These are phyloP conservation scores for Ammodramus savannarum DNA, from an alignment of 2,113 vertebrate species.

Conservation along the genomic window DNA sequence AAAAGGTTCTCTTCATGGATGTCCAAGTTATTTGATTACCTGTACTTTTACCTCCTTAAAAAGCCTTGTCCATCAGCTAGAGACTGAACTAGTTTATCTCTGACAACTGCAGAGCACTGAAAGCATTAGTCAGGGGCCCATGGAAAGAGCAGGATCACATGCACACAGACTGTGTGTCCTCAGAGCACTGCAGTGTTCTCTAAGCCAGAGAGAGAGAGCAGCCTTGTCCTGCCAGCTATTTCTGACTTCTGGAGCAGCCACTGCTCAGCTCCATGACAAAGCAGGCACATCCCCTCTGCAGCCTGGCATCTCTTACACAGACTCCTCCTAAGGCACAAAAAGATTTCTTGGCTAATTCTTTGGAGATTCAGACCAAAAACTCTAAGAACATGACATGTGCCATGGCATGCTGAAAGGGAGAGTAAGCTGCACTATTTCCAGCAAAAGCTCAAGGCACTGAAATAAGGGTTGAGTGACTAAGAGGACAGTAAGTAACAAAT, in stretches of 20 bases:
- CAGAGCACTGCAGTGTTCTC: background rate
- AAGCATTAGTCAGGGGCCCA: background rate
- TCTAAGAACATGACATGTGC: background rate
- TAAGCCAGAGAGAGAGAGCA: background rate
- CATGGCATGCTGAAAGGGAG: background rate
- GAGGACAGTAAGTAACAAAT: background rate
- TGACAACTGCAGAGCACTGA: background rate
- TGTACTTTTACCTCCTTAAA: background rate
- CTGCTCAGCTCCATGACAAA: background rate
- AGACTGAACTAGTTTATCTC: background rate
- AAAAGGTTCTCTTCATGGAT: background rate
- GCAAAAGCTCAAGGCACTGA: background rate
- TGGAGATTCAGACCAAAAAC: background rate
- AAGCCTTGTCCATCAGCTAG: background rate
- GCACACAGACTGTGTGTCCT: background rate
- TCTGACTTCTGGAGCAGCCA: background rate
- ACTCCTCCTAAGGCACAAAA: background rate
- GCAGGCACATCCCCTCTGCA: background rate
- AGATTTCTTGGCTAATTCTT: background rate
- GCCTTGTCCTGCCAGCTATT: background rate
- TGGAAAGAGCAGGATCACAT: background rate
- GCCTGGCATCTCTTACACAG: rapidly evolving
- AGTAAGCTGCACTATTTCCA: background rate
- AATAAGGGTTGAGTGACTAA: background rate
- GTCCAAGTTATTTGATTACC: background rate